Base-by-base conservation (phyloP, 1,140 invertebrate genomes). In the Eupeodes corollae region DNA sequence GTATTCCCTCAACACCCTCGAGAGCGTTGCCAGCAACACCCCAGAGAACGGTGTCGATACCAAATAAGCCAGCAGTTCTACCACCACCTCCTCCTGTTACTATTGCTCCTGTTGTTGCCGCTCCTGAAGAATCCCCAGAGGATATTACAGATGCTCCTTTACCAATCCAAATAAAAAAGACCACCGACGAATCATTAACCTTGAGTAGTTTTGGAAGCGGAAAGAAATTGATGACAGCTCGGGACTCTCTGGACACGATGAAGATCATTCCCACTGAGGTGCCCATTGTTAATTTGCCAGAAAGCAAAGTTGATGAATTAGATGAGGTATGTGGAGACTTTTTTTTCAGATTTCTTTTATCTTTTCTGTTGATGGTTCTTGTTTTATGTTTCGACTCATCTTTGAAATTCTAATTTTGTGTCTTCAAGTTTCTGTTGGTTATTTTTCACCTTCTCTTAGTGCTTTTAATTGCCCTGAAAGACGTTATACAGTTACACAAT, bases 1-100 rank as follows among this genome's bases (percentile, higher is more conserved):
- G 79, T 51, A 69, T 77, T 15, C 75, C 77, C 32, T 64, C 72
- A 34, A 74, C 75, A 42, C 72, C 78, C 32, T 57, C 65, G 0
- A 54, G 68, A 14, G 52, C 58, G 2, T 48, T 54, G 0, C 32
- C 40, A 12, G 39, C 47, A 15, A 44, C 33, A 31, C n/a, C 61
- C 19, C 61, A 64, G 3, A 56, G 55, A 10, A 56, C 61, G 2
- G 41, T 54, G 42, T 31, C 52, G 16, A 43, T 26, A 31, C 26
- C 21, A 26, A 3, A 3, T 26, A 26, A 26, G 21, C 54, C 60
- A 8, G 45, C 46, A 3, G 49, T 51, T 8, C 41, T 45, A 2
- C 52, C 53, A n/a, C 42, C 54, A 12, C 46, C 54, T 12, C 49
- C 41, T 26, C 44, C 45, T 9, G 14, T n/a, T 2, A 44, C 8